These are phyloP conservation scores for Polypedilum pembai DNA, from an alignment of 1,140 invertebrate genomes.

Conservation along the genomic window DNA sequence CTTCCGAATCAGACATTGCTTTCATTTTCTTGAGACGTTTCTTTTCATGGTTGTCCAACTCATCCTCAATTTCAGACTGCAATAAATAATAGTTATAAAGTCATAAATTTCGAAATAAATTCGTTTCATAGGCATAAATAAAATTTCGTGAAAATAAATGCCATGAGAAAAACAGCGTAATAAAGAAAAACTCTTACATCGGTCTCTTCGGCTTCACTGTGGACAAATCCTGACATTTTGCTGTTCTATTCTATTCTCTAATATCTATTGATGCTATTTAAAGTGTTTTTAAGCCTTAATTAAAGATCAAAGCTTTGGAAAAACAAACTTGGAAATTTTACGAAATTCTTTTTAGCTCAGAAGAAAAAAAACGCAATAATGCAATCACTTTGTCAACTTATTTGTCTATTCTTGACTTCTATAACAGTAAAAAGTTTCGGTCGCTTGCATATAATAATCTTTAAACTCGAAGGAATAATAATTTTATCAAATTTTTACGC, in stretches of 20 bases:
- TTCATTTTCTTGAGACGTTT: constrained; percentile 57
- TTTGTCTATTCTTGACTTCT: no score
- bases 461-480: no score
- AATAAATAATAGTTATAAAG: constrained; percentile 30
- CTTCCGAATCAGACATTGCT: constrained; percentile 55
- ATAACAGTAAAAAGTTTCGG: no score
- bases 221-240: constrained; percentile 68
- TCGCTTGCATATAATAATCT: no score
- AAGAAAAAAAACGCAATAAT: no score
- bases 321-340: no score
- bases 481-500: no score
- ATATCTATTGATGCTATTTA: no score
- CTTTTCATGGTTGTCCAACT: constrained; percentile 52
- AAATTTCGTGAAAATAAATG: constrained; percentile 30
- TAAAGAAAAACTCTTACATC: constrained; percentile 52
- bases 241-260: neutral
- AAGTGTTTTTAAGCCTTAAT: no score
- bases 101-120: constrained; percentile 30
- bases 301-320: no score
- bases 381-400: no score
- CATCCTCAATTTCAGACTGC: constrained; percentile 52
- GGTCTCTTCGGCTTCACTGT: constrained; percentile 75
- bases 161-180: constrained; percentile 31
- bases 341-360: no score
- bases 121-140: constrained; percentile 6